Evolutionary conservation across 2,797 vertebrate species (phyloP), one percentile per base, ranked within the genome.

Genomic region (Propithecus deckenii): DNA sequence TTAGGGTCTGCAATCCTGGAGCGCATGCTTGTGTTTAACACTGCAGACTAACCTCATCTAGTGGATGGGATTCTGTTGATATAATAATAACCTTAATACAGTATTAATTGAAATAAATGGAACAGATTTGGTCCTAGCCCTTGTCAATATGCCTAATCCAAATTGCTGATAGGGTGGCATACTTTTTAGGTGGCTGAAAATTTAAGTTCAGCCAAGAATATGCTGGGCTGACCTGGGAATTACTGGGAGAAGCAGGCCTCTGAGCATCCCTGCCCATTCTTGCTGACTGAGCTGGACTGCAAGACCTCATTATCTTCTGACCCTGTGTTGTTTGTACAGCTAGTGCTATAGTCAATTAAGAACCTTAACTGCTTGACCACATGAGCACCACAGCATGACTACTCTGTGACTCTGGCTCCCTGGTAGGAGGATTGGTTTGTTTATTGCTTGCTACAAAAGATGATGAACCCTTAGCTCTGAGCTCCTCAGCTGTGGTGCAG

Each of bases 51-150:
- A 41, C 28, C 11, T 78, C 32, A 75, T 43, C 17, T 32, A 14
- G 20, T 32, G 4, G 18, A 48, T 32, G 7, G 13, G 30, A 65
- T 46, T 89, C 57, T 72, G 15, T 67, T 69, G 43, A 38, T 28
- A 12, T 59, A 59, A 59, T 38, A 71, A 72, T 43, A 80, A 46
- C 48, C 17, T 20, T 80, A 76, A 78, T 80, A 59, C 38, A 69
- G 7, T 61, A n/a, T 30, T 84, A 55, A 94, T 15, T 35, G 14
- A 76, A 78, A 81, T 74, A 78, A 95, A 50, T 23, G 28, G 55
- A 55, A 87, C 13, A 75, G n/a, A 65, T 81, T 41, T 52, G 22
- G 12, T 72, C 18, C 15, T 86, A 65, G 46, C 59, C 48, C 15
- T 93, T 57, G 8, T 38, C 93, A 74, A 13, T 30, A 52, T 69